Evolutionary conservation across 2,113 vertebrate genomes (phyloP).

Genomic region (Callipepla californica): DNA sequence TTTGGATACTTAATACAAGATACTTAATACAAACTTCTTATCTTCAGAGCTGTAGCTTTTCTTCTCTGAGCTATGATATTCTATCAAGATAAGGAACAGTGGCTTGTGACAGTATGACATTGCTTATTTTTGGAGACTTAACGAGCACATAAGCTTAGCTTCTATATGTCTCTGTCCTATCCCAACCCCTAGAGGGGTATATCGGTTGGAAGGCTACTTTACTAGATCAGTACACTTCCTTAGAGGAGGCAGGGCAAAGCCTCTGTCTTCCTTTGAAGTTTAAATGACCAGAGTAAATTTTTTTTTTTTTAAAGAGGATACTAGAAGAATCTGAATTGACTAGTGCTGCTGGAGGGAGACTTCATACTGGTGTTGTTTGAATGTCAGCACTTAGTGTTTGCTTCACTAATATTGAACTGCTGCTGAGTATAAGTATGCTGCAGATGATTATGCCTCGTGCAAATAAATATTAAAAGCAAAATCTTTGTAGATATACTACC

Average conservation of each 20-base stretch:
- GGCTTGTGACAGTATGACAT: background rate
- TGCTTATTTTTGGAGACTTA: background rate
- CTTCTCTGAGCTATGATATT: background rate
- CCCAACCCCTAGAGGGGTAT: background rate
- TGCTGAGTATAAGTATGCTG: background rate
- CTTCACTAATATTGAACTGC: background rate
- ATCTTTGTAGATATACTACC: background rate
- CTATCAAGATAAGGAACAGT: background rate
- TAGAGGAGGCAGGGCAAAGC: background rate
- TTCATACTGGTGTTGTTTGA: background rate
- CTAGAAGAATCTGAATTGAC: background rate
- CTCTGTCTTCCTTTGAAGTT: background rate
- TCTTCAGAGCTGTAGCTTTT: background rate
- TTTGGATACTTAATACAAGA: background rate
- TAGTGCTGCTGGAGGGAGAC: background rate
- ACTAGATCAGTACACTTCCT: background rate
- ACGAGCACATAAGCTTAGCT: background rate
- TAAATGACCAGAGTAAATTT: fast-evolving
- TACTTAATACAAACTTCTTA: background rate
- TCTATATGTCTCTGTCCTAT: background rate
- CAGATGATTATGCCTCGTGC: background rate
- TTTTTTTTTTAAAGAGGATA: background rate
- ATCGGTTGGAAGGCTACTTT: background rate
- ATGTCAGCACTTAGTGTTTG: background rate
- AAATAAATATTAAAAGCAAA: background rate